These are phyloP conservation scores for Tachystola acroxantha DNA, from an alignment of 2,888 invertebrate genomes.

Conservation along the genomic window DNA sequence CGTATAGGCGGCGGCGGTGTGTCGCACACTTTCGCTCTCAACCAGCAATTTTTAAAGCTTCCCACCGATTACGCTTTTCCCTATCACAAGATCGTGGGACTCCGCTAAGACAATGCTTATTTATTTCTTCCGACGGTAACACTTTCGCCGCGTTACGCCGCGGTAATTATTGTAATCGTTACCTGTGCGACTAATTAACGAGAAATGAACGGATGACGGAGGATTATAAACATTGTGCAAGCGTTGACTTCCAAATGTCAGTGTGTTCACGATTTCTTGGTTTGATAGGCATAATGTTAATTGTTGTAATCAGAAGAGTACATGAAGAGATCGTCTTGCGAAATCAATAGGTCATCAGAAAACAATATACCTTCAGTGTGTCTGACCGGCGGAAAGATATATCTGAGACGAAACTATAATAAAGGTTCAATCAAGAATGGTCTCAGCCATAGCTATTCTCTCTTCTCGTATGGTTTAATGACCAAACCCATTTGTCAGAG, in stretches of 20 bases:
- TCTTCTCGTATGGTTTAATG: no score
- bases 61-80: conserved; percentile 71
- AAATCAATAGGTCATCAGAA: no score
- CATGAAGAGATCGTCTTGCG: no score
- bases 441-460: no score
- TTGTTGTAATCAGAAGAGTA: no score
- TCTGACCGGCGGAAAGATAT: no score
- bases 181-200: conserved; percentile 32
- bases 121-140: conserved; percentile 54
- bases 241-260: background rate
- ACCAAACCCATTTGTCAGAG: no score
- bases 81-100: conserved; percentile 73
- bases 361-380: no score
- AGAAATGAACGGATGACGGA: background rate
- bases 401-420: no score
- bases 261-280: no score
- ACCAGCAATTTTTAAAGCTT: conserved; percentile 44
- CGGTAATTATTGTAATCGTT: conserved; percentile 48
- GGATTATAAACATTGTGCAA: background rate
- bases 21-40: conserved; percentile 64
- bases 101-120: conserved; percentile 55
- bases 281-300: no score
- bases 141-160: conserved; percentile 65
- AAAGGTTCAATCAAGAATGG: no score
- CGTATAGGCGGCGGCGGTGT: conserved; percentile 41